A percentile compares a stretch with the other conserved stretches of the same genome.
Conservation (phyloP, 2,113 vertebrate genomes). For the Addax nasomaculatus region DNA sequence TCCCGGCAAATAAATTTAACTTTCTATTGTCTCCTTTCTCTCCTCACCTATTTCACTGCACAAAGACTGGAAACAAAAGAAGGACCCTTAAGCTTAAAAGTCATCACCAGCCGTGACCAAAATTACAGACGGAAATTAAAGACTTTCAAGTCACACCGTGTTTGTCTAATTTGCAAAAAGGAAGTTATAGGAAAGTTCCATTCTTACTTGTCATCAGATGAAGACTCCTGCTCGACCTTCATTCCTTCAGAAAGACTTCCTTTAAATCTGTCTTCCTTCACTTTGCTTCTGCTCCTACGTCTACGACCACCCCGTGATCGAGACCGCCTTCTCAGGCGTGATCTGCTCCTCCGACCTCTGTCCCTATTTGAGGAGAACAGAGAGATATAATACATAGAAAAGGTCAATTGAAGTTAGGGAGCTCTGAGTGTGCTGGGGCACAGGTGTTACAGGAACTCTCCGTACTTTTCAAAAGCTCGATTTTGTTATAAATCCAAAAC, state of each 20-base stretch:
- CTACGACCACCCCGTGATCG: conserved; percentile 86
- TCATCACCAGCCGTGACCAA: not conserved
- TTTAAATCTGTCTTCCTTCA: conserved; percentile 96
- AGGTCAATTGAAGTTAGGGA: not conserved
- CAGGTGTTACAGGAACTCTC: not conserved
- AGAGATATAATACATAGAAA: not conserved
- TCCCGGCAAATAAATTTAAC: not conserved
- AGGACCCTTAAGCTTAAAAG: not conserved
- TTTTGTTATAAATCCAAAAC: not conserved
- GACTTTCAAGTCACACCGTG: not conserved
- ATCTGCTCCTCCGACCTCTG: conserved; percentile 85
- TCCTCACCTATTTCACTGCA: not conserved
- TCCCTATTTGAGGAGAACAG: conserved; percentile 78
- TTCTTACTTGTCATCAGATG: conserved; percentile 94
- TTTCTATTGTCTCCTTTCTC: not conserved
- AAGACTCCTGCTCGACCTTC: conserved; percentile 95
- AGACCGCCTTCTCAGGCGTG: conserved; percentile 89
- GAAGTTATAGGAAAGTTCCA: not conserved
- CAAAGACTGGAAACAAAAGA: not conserved
- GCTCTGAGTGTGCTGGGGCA: not conserved
- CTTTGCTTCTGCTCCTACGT: conserved; percentile 88
- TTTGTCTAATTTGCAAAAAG: conserved; percentile 2
- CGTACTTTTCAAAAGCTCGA: not conserved
- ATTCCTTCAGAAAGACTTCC: conserved; percentile 98
- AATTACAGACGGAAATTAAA: not conserved